phyloP scores from a whole-genome alignment of 2,113 vertebrate genomes.

The Oreocharis arfaki region DNA sequence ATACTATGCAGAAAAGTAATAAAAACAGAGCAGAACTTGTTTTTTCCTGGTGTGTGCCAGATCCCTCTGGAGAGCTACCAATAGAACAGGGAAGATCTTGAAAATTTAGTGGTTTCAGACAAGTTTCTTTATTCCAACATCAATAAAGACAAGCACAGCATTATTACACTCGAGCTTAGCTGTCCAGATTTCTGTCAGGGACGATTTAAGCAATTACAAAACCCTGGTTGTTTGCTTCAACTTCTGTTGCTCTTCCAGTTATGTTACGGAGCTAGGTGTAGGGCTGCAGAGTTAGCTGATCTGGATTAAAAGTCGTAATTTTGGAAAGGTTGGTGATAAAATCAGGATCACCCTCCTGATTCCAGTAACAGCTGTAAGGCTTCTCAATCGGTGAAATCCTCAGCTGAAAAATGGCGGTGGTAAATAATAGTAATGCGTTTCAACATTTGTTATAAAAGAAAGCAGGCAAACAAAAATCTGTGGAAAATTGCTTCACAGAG shows the following conservation, averaged over 20 bases:
- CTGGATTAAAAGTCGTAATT: not conserved
- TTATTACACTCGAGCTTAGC: not conserved
- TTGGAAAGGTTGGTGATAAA: not conserved
- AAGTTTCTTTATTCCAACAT: not conserved
- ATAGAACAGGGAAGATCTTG: not conserved
- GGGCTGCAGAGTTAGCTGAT: not conserved
- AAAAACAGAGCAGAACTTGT: not conserved
- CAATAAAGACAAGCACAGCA: not conserved
- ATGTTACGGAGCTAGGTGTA: not conserved
- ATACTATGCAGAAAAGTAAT: not conserved
- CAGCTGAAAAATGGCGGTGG: not conserved
- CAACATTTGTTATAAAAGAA: not conserved
- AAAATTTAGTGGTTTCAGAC: not conserved
- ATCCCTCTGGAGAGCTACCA: not conserved
- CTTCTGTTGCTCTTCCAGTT: not conserved
- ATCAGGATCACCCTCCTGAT: not conserved
- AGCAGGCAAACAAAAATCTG: not conserved
- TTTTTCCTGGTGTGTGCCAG: not conserved
- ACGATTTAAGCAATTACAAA: not conserved
- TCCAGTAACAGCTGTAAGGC: not conserved
- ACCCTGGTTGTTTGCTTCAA: not conserved
- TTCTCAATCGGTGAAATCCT: not conserved
- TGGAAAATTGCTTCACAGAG: not conserved
- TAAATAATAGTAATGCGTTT: not conserved
- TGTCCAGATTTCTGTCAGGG: not conserved